Base-by-base conservation (phyloP, 2,113 vertebrate genomes). In the Symphodus melops region DNA sequence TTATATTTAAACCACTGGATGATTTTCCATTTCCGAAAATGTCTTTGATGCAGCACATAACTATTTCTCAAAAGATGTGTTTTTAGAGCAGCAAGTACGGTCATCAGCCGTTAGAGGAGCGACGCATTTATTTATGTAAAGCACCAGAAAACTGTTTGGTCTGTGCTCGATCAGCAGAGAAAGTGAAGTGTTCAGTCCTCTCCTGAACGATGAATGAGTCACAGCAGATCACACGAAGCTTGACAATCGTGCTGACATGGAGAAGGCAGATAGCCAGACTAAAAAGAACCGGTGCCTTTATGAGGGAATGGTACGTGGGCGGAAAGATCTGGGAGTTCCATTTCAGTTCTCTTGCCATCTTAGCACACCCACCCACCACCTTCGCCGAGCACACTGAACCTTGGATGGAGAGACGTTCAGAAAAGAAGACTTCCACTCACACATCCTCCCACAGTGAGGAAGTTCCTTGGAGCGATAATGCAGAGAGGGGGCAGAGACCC, bases 281-380 rank as follows among this genome's bases (percentile, higher is more conserved):
- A 67, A 70, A 90, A 83, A 91, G 85, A 91, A 90, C 62, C 5
- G 49, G 54, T 69, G 84, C 66, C 79, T 91, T 90, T 77, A 79
- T 87, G 90, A 82, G 64, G 83, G 86, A 86, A 75, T 9, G 75
- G 83, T 76, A 54, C 68, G 90, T 92, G 70, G 89, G 90, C 84
- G 86, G 78, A 1, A 48, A 90, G 85, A 92, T 93, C 85, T 87
- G 86, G 89, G 90, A 91, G 88, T 88, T 91, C 88, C 91, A 91
- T 91, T 90, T 92, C 88, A 88, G 88, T 86, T 88, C 86, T 88
- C 81, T 44, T 87, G 87, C 88, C 90, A 88, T 89, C 81, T 82
- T 65, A 84, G 80, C 79, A 86, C 86, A 85, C 84, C 90, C 86
- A 90, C 89, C 85, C 81, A 89, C 84, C 82, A 82, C 82, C 70